Evolutionary conservation across 53 echinoderm and acorn worm genomes (phyloP), one percentile per base, ranked within the genome.

Genomic region (Paelopatides confundens): DNA sequence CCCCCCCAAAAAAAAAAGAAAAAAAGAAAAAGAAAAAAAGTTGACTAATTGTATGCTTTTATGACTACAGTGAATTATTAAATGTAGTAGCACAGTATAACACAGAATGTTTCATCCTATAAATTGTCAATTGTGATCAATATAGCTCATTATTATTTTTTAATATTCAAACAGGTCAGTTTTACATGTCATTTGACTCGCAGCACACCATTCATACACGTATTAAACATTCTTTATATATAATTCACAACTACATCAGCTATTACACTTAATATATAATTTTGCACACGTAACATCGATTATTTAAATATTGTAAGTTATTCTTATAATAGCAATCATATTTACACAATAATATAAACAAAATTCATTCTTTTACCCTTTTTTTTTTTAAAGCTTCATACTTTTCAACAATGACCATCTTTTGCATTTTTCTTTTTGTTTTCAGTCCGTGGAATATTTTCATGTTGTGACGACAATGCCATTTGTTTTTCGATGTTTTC

Each of bases 271-370:
- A 58, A 58, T 58, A 58, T 35, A 74, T 74, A 74, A 39, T 40
- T 74, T 74, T 74, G 74, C 74, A 74, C 74, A 74, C 35, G 21
- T 74, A 74, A 74, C 74, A 74, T 74, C 43, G 35, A 74, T 26
- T n/a, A 38, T 26, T 74, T 74, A 40, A 74, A 46, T 74, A 74
- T 74, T 46, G 28, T 74, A 74, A 37, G 74, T 39, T 12, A 11
- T 46, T 46, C 39, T 46, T 18, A 39, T 74, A 74, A 39, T 74
- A 74, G 74, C 74, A 74, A 74, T 74, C 74, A 74, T 74, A 74
- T 74, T 43, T 74, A 74, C 74, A 74, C 46, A 43, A 74, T 40
- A 74, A 40, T 40, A 40, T 40, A 74, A 74, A 39, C 39, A 74
- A 39, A 74, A 39, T 26, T 74, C 46, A 39, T 29, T 36, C 13